A percentile compares a stretch with the other conserved stretches of the same genome.
phyloP scores from a whole-genome alignment of 2,113 vertebrate genomes.

The Ardeotis arabs region DNA sequence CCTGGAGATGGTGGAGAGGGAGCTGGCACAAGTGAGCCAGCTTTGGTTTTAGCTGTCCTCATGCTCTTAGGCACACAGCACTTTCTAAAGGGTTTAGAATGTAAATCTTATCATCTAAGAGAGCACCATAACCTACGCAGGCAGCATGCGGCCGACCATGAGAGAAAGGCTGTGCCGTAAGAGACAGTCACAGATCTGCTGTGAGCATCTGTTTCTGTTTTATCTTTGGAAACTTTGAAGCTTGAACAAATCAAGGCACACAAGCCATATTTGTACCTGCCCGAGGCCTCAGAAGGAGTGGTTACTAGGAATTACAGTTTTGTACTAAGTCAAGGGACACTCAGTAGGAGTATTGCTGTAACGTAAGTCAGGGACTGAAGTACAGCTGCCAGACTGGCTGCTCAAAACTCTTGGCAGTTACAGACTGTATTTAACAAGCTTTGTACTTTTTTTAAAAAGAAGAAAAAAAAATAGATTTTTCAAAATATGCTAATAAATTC shows the following conservation, averaged over 20 bases:
- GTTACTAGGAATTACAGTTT: not conserved
- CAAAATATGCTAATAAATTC: not conserved
- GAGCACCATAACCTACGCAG: not conserved
- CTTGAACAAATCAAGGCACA: not conserved
- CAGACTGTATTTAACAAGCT: rapidly evolving
- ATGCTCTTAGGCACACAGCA: not conserved
- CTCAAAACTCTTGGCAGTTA: not conserved
- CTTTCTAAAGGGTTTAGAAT: not conserved
- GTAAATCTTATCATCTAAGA: not conserved
- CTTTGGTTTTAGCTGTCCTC: not conserved
- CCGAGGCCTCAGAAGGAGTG: not conserved
- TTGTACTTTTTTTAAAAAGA: not conserved
- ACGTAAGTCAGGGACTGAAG: not conserved
- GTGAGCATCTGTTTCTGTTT: not conserved
- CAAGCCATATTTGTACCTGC: not conserved
- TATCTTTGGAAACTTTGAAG: not conserved
- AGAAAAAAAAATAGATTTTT: not conserved
- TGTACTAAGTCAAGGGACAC: not conserved
- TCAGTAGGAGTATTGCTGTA: not conserved
- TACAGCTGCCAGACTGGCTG: not conserved
- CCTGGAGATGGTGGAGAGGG: not conserved
- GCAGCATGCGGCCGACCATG: not conserved
- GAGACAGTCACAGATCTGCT: not conserved
- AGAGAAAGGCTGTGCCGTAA: not conserved
- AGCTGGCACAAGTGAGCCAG: not conserved